Conservation (phyloP, 2,113 vertebrate genomes). For the Casuarius casuarius region DNA sequence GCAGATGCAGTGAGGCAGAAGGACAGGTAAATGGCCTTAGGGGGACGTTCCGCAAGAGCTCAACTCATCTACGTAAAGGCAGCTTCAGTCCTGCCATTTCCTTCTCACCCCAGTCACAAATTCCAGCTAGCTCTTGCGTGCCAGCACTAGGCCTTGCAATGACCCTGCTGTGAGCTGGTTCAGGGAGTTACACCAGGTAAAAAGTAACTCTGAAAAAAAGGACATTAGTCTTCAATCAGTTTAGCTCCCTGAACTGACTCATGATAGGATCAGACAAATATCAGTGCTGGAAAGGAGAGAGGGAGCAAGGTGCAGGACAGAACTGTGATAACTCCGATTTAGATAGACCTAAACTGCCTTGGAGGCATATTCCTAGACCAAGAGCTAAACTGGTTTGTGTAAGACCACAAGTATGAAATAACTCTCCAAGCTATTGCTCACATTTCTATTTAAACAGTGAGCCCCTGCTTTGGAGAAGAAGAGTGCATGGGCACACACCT, state of each 20-base stretch:
- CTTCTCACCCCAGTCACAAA: neutral
- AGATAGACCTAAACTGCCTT: neutral
- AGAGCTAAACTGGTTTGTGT: neutral
- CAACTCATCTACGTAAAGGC: neutral
- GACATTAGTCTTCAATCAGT: neutral
- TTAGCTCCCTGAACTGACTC: neutral
- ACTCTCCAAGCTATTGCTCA: neutral
- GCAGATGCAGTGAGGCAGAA: neutral
- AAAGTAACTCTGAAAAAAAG: constrained; percentile 7
- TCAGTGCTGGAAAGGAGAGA: neutral
- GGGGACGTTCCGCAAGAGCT: neutral
- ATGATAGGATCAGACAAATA: neutral
- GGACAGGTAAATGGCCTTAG: neutral
- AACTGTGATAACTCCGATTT: neutral
- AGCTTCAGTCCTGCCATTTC: neutral
- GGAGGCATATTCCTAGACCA: neutral
- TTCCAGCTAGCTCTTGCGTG: neutral
- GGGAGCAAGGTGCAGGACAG: neutral
- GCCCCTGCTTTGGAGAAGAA: neutral
- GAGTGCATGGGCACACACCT: neutral
- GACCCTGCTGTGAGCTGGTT: neutral
- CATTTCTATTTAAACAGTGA: neutral
- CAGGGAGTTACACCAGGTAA: neutral
- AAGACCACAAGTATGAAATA: neutral
- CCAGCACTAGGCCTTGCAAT: neutral